A percentile compares a stretch with the other conserved stretches of the same genome.
phyloP scores from a whole-genome alignment of 2,888 invertebrate genomes.

The Hymenopus coronatus region DNA sequence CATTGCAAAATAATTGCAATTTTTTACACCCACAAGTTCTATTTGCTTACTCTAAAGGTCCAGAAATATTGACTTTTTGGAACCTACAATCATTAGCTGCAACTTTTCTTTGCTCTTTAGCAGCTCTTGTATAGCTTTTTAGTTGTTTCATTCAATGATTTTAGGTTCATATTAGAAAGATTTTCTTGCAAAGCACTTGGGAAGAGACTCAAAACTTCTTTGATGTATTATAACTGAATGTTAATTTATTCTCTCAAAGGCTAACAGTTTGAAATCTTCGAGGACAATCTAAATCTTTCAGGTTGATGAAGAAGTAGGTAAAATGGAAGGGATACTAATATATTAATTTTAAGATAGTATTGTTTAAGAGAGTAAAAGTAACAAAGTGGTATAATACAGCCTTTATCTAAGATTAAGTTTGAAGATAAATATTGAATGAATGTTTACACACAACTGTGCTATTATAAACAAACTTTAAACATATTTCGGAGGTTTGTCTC shows the following conservation, averaged over 20 bases:
- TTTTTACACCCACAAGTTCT: neutral
- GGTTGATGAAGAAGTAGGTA: neutral
- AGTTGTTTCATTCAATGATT: neutral
- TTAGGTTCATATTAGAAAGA: neutral
- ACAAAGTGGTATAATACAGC: too few species aligned
- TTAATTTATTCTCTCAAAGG: neutral
- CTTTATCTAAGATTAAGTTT: too few species aligned
- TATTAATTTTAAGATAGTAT: too few species aligned
- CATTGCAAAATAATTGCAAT: neutral
- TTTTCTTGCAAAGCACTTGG: neutral
- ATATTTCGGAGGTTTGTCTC: too few species aligned
- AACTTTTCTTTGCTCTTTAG: neutral
- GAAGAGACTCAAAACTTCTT: neutral
- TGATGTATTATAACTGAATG: neutral
- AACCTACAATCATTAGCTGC: neutral
- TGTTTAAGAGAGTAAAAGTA: too few species aligned
- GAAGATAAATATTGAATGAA: too few species aligned
- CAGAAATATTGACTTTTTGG: constrained; percentile 33
- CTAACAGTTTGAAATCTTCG: neutral
- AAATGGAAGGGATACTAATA: too few species aligned
- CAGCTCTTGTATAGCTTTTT: neutral
- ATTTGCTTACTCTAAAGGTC: constrained; percentile 25
- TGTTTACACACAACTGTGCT: too few species aligned
- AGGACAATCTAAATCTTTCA: neutral
- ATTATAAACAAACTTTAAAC: too few species aligned